phyloP scores from a whole-genome alignment of 2,888 invertebrate genomes.

The Entomobrya proxima region DNA sequence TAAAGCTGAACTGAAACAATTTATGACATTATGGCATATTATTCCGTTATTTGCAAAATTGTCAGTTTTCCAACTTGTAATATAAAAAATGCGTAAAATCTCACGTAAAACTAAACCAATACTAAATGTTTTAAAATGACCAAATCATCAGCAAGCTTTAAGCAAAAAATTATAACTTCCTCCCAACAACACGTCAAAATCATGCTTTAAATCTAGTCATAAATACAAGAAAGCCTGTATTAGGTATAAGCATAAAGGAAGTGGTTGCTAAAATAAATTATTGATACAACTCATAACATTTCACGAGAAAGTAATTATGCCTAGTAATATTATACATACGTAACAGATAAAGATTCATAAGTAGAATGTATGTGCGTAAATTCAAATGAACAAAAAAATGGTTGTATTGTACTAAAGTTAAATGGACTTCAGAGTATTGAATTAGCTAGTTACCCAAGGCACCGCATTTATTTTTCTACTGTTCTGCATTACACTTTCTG shows the following conservation, averaged over 20 bases:
- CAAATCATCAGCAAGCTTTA: neutral
- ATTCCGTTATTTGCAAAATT: too few relatives aligned
- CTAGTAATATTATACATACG: too few relatives aligned
- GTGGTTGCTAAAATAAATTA: slow-evolving; percentile 16
- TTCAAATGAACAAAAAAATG: neutral
- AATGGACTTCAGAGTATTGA: neutral
- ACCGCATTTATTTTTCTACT: neutral
- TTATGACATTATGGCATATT: too few relatives aligned
- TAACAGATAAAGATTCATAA: too few relatives aligned
- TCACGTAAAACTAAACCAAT: neutral
- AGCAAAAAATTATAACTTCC: slow-evolving; percentile 32
- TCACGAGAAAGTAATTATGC: too few relatives aligned
- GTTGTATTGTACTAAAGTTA: neutral
- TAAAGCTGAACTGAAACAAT: too few relatives aligned
- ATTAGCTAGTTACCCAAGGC: neutral
- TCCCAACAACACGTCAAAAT: neutral
- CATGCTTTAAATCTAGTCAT: neutral
- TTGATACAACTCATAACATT: too few relatives aligned
- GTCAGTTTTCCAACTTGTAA: too few relatives aligned
- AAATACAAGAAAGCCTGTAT: slow-evolving; percentile 7
- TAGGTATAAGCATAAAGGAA: slow-evolving; percentile 27
- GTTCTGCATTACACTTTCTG: slow-evolving; percentile 9
- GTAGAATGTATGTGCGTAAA: neutral
- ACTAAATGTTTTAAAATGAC: neutral
- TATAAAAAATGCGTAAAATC: neutral